Evolutionary conservation across 2,113 vertebrate species (phyloP), one percentile per base, ranked within the genome.

Genomic region (Neoarius graeffei): DNA sequence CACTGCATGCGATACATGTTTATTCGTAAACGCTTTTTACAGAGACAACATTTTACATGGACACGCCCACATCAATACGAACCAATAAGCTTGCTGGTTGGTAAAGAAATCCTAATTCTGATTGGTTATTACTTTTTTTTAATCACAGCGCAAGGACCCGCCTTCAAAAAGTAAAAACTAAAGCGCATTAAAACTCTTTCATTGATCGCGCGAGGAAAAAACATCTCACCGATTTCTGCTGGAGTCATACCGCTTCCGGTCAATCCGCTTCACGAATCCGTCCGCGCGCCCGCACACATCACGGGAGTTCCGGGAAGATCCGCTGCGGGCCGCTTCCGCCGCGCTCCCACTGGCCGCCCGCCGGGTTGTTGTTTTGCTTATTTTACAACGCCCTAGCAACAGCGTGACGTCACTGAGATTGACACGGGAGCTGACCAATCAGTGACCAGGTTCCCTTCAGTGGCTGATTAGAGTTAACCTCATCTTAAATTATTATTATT

Each of bases 371-470:
- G 52, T 79, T 57, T 50, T 62, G 77, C 69, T 89, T 60, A 87
- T 73, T 89, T 91, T 87, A 86, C 82, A 91, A 91, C 89, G 92
- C 92, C 92, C 87, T 91, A 92, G 92, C 92, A 92, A 92, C 92
- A 92, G 85, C 48, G 42, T 71, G 84, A 90, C 89, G 90, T 92
- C 90, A 89, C 66, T 25, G 4, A n/a, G 90, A 91, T 91, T 91
- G 92, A 89, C 91, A 85, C 25, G 19, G 1, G 2, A 13, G 8
- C 7, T 1, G 35, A 25, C 86, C 89, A 91, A 91, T 91, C 85
- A 87, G 73, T 71, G 30, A 4, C 67, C 52, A 83, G 77, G 30
- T n/a, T 17, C 5, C 2, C 8, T 6, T 11, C 35, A 0, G 74
- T 8, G 19, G 3, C 25, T 15, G 59, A 13, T 66, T 66, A 25